Evolutionary conservation across 2,888 invertebrate species (phyloP), one percentile per base, ranked within the genome.

Genomic region (Timema podura): DNA sequence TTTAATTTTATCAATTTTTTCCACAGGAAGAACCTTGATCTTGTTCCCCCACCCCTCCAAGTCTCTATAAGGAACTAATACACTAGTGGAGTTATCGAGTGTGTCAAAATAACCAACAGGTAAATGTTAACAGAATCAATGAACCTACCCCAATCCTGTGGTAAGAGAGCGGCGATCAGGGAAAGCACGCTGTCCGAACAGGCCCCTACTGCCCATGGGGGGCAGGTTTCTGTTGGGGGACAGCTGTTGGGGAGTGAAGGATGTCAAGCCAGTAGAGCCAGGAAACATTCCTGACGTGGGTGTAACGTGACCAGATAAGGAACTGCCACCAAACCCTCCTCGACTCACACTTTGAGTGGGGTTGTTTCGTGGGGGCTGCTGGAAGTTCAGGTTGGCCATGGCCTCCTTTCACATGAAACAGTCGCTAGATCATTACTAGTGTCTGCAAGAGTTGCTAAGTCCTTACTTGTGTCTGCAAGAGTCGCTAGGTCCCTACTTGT

Each of bases 311-410:
- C 90, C 90, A 77, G 89, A 86, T 79, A 90, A 85, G 78, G 89
- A 87, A 82, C 86, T 87, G 80, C 85, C 85, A 78, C 86, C 86
- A 80, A 88, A 88, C 74, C 85, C 86, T 79, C 87, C 85, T 82
- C 86, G 86, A 74, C 86, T 85, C 82, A 87, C 85, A 78, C 86
- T 85, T 80, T 90, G 85, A 82, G 87, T 88, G 82, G 91, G 91
- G 85, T 93, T 89, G 87, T 91, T 93, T 86, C 93, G 89, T 83
- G 93, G 92, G 79, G 91, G 90, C 85, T 90, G 91, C 83, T 91
- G 91, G 85, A 93, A 92, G 87, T 93, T 93, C 89, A 93, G 88
- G 88, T 93, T 93, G 87, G 93, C 93, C 93, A 94, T 93, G 89
- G 90, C 92, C 91, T 87, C 48, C 54, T 59, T 11, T 30, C 30